Evolutionary conservation across 2,888 invertebrate species (phyloP).

Genomic region (Lithophane ornitopus): DNA sequence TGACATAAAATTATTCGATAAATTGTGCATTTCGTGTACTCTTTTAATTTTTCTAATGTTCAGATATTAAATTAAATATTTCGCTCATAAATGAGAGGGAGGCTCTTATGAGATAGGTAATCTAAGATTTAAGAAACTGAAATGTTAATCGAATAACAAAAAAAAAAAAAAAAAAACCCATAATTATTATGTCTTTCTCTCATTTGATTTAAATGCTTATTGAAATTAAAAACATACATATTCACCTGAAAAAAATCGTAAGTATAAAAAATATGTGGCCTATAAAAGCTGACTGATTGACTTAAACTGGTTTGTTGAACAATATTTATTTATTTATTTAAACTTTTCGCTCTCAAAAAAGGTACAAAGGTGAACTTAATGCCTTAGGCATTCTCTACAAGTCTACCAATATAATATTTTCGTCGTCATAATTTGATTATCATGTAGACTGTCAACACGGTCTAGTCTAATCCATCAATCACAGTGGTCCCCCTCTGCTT

Average conservation of each 20-base stretch:
- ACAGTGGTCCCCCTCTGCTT: conserved; percentile 20
- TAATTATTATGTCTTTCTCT: background rate
- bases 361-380: too few species aligned
- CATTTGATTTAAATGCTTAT: too few species aligned
- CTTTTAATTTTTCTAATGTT: background rate
- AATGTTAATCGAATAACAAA: background rate
- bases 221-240: background rate
- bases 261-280: background rate
- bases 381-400: too few species aligned
- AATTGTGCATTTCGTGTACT: too few species aligned
- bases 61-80: background rate
- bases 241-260: background rate
- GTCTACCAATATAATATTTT: background rate
- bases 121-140: background rate
- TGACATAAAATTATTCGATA: background rate
- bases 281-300: background rate
- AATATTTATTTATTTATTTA: conserved; percentile 16
- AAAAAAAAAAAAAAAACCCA: background rate
- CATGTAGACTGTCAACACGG: conserved; percentile 50
- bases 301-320: conserved; percentile 6
- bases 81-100: too few species aligned
- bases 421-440: conserved; percentile 53
- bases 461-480: conserved; percentile 57
- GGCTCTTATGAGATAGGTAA: too few species aligned
- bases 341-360: too few species aligned